phyloP scores from a whole-genome alignment of 2,113 vertebrate species.

The Pongo pygmaeus region DNA sequence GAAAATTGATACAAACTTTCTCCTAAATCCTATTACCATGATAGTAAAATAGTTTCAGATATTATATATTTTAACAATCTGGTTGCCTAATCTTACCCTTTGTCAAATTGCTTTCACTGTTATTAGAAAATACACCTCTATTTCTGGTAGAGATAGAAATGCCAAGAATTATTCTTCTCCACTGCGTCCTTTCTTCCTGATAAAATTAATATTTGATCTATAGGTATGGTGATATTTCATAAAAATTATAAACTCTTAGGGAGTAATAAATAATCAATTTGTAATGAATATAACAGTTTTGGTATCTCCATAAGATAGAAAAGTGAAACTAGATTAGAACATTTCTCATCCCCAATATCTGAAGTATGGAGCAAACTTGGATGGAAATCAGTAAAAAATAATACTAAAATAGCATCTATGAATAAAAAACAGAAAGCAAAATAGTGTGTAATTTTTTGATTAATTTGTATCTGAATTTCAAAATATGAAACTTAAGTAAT shows the following conservation, averaged over 20 bases:
- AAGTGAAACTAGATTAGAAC: neutral
- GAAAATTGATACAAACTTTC: neutral
- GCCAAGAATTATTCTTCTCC: neutral
- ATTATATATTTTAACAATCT: neutral
- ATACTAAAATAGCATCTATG: neutral
- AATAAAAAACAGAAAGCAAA: neutral
- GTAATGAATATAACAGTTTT: neutral
- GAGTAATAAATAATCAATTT: neutral
- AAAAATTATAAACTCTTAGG: neutral
- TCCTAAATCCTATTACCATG: neutral
- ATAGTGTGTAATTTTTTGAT: neutral
- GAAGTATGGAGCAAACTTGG: neutral
- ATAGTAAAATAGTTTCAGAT: neutral
- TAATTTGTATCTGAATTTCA: neutral
- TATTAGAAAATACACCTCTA: neutral
- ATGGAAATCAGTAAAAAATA: neutral
- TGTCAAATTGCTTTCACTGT: neutral
- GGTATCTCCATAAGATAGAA: neutral
- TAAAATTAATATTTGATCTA: neutral
- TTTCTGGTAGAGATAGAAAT: neutral
- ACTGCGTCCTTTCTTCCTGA: neutral
- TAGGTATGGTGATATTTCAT: neutral
- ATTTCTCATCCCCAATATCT: neutral
- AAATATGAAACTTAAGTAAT: neutral
- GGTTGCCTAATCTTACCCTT: neutral